These are phyloP conservation scores for Eurosta solidaginis DNA, from an alignment of 1,140 invertebrate genomes.

Conservation along the genomic window DNA sequence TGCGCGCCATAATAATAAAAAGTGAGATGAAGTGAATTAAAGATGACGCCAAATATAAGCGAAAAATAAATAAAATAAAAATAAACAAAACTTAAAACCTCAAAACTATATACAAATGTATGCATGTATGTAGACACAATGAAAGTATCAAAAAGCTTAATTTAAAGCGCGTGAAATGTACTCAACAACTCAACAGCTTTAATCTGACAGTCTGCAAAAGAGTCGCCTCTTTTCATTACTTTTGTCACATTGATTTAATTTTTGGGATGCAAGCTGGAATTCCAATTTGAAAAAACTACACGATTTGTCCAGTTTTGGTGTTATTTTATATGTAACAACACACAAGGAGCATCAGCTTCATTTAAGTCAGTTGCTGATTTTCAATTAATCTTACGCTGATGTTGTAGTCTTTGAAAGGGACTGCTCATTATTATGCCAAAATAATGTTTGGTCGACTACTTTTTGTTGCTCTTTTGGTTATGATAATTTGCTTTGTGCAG, in stretches of 20 bases:
- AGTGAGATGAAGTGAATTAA: conserved; percentile 13
- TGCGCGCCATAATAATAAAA: not conserved
- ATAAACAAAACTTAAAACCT: not conserved
- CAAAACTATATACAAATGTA: not conserved
- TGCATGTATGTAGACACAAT: not conserved
- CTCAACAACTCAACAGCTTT: conserved; percentile 5
- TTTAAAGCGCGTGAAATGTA: conserved; percentile 4
- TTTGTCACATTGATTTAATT: not conserved
- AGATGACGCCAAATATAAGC: conserved; percentile 16
- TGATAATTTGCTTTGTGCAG: not conserved
- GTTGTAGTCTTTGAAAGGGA: not conserved
- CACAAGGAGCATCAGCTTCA: not conserved
- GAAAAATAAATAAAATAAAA: not conserved
- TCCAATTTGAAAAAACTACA: not conserved
- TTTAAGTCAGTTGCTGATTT: not conserved
- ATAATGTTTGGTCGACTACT: not conserved
- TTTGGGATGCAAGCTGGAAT: not conserved
- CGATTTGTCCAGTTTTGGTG: conserved; percentile 10
- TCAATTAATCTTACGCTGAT: not conserved
- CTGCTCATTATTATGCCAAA: conserved; percentile 20
- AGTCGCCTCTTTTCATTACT: not conserved
- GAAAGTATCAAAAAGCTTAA: not conserved
- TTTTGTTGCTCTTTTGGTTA: not conserved
- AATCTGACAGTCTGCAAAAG: not conserved
- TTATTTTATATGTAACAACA: not conserved